Conservation (phyloP, 2,113 vertebrate genomes). For the Indri indri region DNA sequence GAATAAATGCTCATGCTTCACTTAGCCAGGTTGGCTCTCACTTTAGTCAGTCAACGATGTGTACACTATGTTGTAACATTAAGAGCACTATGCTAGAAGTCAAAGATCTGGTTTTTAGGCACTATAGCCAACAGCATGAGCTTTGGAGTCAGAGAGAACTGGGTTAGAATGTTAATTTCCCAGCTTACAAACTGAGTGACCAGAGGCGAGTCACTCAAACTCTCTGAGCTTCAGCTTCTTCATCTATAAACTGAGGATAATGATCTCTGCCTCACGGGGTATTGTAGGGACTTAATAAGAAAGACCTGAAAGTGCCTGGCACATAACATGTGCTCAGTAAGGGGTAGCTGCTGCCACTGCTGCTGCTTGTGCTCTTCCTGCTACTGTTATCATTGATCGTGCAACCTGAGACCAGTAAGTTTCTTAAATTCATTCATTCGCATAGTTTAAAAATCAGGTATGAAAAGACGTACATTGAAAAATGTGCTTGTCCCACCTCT, state of each 20-base stretch:
- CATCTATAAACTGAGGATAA: not conserved
- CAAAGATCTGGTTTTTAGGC: fast-evolving
- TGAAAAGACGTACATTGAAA: not conserved
- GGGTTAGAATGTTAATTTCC: not conserved
- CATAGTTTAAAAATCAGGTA: slow-evolving; percentile 9
- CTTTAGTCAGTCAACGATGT: not conserved
- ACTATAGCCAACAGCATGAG: not conserved
- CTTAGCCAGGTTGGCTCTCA: not conserved
- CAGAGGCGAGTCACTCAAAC: not conserved
- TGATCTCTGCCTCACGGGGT: not conserved
- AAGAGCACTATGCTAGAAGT: not conserved
- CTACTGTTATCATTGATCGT: not conserved
- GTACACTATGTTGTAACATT: not conserved
- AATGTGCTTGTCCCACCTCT: not conserved
- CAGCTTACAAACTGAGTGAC: not conserved
- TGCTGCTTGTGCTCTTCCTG: not conserved
- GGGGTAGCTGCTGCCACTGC: not conserved
- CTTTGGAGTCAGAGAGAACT: not conserved
- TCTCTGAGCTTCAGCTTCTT: not conserved
- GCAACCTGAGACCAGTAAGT: not conserved
- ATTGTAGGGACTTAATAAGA: not conserved
- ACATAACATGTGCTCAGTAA: not conserved
- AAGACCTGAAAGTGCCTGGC: not conserved
- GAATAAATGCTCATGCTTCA: not conserved
- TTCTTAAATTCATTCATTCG: not conserved